Conservation (phyloP, 2,113 vertebrate genomes). For the Pantherophis guttatus region DNA sequence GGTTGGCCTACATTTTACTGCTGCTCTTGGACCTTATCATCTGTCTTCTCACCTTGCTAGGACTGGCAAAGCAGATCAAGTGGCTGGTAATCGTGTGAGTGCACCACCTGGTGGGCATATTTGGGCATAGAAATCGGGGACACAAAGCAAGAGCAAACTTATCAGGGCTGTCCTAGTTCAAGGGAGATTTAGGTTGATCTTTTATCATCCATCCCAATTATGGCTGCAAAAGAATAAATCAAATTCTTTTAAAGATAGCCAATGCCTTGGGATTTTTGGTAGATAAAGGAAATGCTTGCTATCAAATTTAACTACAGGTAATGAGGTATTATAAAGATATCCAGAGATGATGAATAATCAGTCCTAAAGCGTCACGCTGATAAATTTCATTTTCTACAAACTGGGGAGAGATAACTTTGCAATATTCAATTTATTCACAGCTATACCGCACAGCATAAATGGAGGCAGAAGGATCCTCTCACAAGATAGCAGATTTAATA, state of each 20-base stretch:
- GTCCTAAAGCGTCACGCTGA: not conserved
- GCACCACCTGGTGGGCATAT: constrained; percentile 11
- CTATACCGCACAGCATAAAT: not conserved
- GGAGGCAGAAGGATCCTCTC: not conserved
- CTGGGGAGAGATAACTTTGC: not conserved
- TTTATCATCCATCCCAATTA: too few species aligned
- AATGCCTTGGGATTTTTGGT: not conserved
- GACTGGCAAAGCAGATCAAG: constrained; percentile 87
- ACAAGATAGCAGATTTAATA: not conserved
- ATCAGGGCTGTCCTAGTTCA: not conserved
- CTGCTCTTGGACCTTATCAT: constrained; percentile 85
- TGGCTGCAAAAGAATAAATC: not conserved
- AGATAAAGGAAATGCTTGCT: not conserved
- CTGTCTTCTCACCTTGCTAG: constrained; percentile 87
- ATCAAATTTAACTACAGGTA: not conserved
- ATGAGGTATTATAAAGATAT: not conserved
- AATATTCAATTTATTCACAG: not conserved
- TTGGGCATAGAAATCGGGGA: not conserved
- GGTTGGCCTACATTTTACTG: constrained; percentile 84
- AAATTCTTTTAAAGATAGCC: not conserved
- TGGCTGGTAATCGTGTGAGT: constrained; percentile 90
- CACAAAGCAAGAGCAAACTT: not conserved
- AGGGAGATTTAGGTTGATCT: not conserved
- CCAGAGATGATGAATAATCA: not conserved
- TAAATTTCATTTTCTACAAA: not conserved